A percentile compares a stretch with the other conserved stretches of the same genome.
These are phyloP conservation scores for Amblyteles armatorius DNA, from an alignment of 2,888 invertebrate genomes.

Conservation along the genomic window DNA sequence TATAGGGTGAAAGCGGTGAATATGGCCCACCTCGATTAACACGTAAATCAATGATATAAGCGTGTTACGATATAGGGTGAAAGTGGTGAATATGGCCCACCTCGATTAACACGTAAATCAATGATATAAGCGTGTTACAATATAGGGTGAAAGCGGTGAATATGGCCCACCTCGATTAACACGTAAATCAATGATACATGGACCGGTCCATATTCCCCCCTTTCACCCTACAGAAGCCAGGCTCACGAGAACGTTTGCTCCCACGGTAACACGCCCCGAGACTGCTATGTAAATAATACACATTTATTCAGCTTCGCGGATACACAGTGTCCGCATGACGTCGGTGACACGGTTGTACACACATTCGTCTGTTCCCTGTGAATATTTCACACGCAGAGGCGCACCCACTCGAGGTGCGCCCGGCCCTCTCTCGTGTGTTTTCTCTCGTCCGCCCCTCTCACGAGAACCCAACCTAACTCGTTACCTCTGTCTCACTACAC, in stretches of 20 bases:
- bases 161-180: no score
- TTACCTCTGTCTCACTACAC: constrained; percentile 51
- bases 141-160: no score
- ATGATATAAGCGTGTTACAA: no score
- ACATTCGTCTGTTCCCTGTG: constrained; percentile 58
- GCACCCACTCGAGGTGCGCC: constrained; percentile 64
- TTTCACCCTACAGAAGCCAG: constrained; percentile 20
- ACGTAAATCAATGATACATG: no score
- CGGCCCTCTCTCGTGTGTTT: constrained; percentile 26
- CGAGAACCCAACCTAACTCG: constrained; percentile 52
- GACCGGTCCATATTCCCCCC: no score
- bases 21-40: no score
- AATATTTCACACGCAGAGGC: constrained; percentile 70
- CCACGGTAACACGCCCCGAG: background rate
- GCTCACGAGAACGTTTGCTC: constrained; percentile 37
- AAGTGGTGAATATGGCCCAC: no score
- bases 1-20: no score
- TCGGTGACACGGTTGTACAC: constrained; percentile 1
- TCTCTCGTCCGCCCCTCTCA: constrained; percentile 29
- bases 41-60: no score
- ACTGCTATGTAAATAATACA: constrained; percentile 48
- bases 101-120: no score
- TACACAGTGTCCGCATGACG: background rate
- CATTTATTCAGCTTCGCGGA: constrained; percentile 49
- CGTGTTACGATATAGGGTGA: no score